Conservation (phyloP, 2,888 invertebrate species). For the Matsumyia berberina region DNA sequence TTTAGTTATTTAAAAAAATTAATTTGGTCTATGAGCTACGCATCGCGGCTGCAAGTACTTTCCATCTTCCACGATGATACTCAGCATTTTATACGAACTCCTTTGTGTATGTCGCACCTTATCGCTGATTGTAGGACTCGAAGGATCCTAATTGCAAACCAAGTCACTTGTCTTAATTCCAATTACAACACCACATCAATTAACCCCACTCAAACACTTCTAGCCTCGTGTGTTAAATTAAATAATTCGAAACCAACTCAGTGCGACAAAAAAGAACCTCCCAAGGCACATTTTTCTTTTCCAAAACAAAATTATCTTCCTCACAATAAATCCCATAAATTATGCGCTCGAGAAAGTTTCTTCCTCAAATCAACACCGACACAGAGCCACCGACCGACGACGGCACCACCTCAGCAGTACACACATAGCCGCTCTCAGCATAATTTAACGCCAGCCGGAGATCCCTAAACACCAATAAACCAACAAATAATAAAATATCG, state of each 20-base stretch:
- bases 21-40: too few species aligned
- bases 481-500: conserved; percentile 24
- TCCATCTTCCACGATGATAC: too few species aligned
- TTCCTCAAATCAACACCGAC: conserved; percentile 10
- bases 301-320: conserved; percentile 34
- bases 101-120: too few species aligned
- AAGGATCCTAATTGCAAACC: neutral
- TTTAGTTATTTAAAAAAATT: too few species aligned
- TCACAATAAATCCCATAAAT: conserved; percentile 27
- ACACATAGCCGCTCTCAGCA: conserved; percentile 1
- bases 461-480: conserved; percentile 32
- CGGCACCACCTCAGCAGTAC: neutral
- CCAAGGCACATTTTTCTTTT: neutral
- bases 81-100: too few species aligned
- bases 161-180: neutral
- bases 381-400: neutral
- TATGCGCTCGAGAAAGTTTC: conserved; percentile 16
- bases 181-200: neutral
- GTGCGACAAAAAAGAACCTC: neutral
- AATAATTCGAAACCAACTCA: conserved; percentile 3
- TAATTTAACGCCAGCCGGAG: conserved; percentile 15
- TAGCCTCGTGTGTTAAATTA: neutral
- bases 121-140: too few species aligned
- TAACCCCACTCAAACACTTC: neutral
- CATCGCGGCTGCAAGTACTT: too few species aligned